Evolutionary conservation across 2,797 vertebrate genomes (phyloP), one percentile per base, ranked within the genome.

Genomic region (Echiichthys vipera): DNA sequence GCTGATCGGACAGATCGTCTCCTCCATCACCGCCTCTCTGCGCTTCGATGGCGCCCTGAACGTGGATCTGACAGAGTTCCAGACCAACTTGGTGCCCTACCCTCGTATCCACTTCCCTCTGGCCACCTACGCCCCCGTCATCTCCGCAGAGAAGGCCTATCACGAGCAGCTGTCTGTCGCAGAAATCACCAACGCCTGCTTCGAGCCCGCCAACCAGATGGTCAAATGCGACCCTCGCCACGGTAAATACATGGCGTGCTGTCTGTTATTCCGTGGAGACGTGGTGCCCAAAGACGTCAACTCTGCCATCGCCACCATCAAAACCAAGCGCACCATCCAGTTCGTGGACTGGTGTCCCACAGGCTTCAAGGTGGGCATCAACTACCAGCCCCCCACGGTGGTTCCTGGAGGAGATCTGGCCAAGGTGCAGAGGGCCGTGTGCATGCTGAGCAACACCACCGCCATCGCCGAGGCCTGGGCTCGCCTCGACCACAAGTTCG

Each of bases 281-380:
- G 95, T 97, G 0, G 95, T 97, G 0, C 96, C 96, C 80, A 96
- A 96, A 83, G 96, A 97, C 0, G 95, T 96, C 84, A 97, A 96
- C 0, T 94, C 96, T 0, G 96, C 96, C n/a, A 97, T 97, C 2
- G 96, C 96, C 0, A 94, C 94, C 29, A 97, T 99, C 92, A 97
- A 98, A 91, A 96, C 96, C 20, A 97, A 97, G 50, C 94, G 95
- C 17, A 88, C 82, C 88, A 99, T 98, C 79, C 96, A 97, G 82
- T 98, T 98, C 63, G 97, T 97, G 89, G 96, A 97, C 83, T 97
- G 96, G 96, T 97, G 96, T 66, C 96, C 96, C 1, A 97, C 96
- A 0, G 96, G 96, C 5, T 97, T 97, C 91, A 97, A 97, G 91
- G 91, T 95, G n/a, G 95, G 95, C 63, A 95, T 96, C 83, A 96